These are phyloP conservation scores for Catharus bicknelli DNA, from an alignment of 2,113 vertebrate genomes.

Conservation along the genomic window DNA sequence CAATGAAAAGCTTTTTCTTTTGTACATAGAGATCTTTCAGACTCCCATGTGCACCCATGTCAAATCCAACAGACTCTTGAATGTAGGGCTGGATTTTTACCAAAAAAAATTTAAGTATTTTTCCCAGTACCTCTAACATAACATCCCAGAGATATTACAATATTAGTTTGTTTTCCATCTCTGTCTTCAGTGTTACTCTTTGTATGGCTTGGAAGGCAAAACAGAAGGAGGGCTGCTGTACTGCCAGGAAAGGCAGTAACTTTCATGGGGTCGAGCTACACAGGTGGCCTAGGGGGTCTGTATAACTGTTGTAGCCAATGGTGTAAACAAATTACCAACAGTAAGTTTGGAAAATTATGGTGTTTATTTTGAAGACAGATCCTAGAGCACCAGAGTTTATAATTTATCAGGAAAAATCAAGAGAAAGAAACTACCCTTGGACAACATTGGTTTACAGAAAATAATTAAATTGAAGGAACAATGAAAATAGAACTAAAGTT, in stretches of 20 bases:
- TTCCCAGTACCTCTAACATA: background rate
- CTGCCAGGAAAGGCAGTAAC: background rate
- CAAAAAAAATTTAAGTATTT: background rate
- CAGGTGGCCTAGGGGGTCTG: background rate
- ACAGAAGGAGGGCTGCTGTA: fast-evolving
- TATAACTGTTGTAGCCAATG: background rate
- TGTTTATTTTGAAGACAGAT: background rate
- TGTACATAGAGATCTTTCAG: background rate
- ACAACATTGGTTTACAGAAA: background rate
- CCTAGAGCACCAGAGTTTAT: background rate
- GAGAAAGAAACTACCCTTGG: background rate
- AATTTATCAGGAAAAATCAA: background rate
- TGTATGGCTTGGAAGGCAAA: background rate
- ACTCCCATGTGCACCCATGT: background rate
- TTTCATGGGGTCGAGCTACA: background rate
- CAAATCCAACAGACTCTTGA: background rate
- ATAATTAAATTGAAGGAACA: slow-evolving; percentile 16
- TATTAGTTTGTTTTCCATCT: background rate
- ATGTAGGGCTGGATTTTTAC: background rate
- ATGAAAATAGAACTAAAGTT: background rate
- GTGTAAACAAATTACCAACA: background rate
- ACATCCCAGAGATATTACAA: background rate
- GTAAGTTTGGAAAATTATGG: background rate
- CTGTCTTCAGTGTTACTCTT: background rate
- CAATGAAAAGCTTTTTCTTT: background rate